Percentiles rank a stretch among this genome's conserved stretches.
These are phyloP conservation scores for Lepilemur ruficaudatus DNA, from an alignment of 2,797 vertebrate genomes.

Conservation along the genomic window DNA sequence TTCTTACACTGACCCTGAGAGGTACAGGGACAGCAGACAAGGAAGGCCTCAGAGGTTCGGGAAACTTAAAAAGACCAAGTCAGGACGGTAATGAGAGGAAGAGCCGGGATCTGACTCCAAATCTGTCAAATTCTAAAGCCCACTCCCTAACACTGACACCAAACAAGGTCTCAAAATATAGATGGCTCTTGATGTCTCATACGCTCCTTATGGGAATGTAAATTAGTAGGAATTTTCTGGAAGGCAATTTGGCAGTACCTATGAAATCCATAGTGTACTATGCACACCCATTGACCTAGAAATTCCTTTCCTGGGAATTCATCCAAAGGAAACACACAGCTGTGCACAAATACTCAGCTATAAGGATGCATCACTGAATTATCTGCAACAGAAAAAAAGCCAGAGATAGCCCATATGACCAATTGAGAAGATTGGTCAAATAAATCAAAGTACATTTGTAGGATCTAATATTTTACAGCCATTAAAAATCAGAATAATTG, in stretches of 20 bases:
- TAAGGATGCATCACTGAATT: not conserved
- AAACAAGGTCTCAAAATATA: constrained; percentile 22
- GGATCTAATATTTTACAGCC: not conserved
- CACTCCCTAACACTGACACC: not conserved
- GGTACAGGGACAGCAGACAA: not conserved
- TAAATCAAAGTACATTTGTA: not conserved
- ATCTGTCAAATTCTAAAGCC: constrained; percentile 30
- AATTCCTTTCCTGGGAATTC: not conserved
- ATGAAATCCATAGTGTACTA: not conserved
- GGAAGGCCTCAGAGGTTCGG: not conserved
- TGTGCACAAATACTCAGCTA: constrained; percentile 1
- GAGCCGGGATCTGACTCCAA: not conserved
- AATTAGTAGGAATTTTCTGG: constrained; percentile 28
- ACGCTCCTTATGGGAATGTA: not conserved
- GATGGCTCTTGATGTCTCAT: not conserved
- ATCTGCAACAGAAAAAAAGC: not conserved
- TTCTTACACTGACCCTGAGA: not conserved
- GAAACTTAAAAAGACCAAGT: constrained; percentile 26
- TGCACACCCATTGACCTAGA: not conserved
- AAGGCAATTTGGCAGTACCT: constrained; percentile 8
- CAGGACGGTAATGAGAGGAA: not conserved
- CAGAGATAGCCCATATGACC: not conserved
- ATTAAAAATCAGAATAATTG: not conserved
- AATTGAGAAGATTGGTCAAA: not conserved
- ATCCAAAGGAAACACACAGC: constrained; percentile 29